These are phyloP conservation scores for Yponomeuta cagnagella DNA, from an alignment of 2,888 invertebrate species.

Conservation along the genomic window DNA sequence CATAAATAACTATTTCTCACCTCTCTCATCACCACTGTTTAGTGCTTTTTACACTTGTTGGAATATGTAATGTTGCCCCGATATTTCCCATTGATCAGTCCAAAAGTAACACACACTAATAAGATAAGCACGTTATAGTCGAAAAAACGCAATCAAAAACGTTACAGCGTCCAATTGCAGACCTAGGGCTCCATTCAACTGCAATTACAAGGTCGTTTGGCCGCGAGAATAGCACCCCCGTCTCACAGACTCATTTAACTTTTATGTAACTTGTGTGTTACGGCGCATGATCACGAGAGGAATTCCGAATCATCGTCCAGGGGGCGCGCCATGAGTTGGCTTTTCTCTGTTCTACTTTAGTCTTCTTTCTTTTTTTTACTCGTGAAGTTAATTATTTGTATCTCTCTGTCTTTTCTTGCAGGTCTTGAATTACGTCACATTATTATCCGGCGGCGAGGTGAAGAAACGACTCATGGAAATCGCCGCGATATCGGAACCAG, in stretches of 20 bases:
- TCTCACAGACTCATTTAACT: background rate
- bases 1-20: too few relatives aligned
- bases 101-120: background rate
- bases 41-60: too few relatives aligned
- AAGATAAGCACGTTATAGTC: background rate
- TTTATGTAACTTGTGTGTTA: conserved; percentile 6
- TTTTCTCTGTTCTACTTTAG: background rate
- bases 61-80: too few relatives aligned
- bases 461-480: conserved; percentile 16
- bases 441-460: background rate
- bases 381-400: too few relatives aligned
- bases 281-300: conserved; percentile 10
- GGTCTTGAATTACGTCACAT: background rate
- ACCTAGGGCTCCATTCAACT: background rate
- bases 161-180: background rate
- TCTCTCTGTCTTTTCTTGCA: too few relatives aligned
- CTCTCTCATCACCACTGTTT: too few relatives aligned
- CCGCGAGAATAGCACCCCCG: background rate
- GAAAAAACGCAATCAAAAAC: background rate
- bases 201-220: conserved; percentile 1
- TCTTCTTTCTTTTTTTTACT: too few relatives aligned
- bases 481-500: conserved; percentile 17
- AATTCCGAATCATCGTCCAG: conserved; percentile 1
- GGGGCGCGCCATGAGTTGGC: background rate
- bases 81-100: too few relatives aligned